phyloP scores from a whole-genome alignment of 2,888 invertebrate genomes.

The Lithosia quadra region DNA sequence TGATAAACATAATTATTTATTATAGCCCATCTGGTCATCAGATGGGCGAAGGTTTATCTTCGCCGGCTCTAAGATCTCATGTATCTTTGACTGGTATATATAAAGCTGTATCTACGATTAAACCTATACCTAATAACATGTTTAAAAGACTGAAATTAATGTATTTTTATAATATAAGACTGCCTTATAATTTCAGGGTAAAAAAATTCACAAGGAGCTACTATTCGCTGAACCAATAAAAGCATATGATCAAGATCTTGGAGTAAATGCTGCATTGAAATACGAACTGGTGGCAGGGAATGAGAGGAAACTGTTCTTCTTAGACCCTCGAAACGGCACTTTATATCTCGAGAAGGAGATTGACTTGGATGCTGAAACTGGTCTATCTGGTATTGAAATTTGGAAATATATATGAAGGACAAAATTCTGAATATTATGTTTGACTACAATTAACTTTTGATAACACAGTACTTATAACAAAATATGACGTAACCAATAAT shows the following conservation, averaged over 20 bases:
- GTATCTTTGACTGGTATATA: too few relatives aligned
- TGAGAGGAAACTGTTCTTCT: conserved; percentile 91
- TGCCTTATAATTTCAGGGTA: conserved; percentile 84
- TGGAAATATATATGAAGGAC: not conserved
- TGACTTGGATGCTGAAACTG: conserved; percentile 91
- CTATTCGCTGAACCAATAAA: conserved; percentile 90
- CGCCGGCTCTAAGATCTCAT: too few relatives aligned
- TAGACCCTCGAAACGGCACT: conserved; percentile 91
- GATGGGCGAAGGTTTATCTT: too few relatives aligned
- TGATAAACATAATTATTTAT: too few relatives aligned
- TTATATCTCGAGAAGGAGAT: conserved; percentile 93
- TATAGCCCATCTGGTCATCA: too few relatives aligned
- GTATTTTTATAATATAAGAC: not conserved
- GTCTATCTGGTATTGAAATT: conserved; percentile 85
- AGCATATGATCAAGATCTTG: conserved; percentile 93
- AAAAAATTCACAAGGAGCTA: conserved; percentile 90
- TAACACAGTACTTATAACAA: too few relatives aligned
- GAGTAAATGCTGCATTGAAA: conserved; percentile 90
- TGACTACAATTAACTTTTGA: too few relatives aligned
- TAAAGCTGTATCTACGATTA: too few relatives aligned
- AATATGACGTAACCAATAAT: too few relatives aligned
- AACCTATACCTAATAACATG: too few relatives aligned
- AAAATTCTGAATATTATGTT: too few relatives aligned
- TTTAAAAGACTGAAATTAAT: too few relatives aligned
- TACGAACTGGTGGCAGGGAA: conserved; percentile 94